Evolutionary conservation across 2,888 invertebrate species (phyloP), one percentile per base, ranked within the genome.

Genomic region (Rotaria socialis): DNA sequence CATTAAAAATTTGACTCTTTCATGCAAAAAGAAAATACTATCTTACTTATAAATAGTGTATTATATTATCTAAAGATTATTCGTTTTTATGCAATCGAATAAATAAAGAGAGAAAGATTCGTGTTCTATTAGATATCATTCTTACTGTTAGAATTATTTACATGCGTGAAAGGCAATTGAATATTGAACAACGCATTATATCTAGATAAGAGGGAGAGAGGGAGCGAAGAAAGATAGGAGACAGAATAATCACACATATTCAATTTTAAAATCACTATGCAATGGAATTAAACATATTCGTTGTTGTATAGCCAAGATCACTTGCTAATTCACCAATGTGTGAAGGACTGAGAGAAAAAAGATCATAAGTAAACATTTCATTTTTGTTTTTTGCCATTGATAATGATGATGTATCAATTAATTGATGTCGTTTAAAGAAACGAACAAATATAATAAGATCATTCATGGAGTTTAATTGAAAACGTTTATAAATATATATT

Each of bases 301-400:
- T 67, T 56, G 22, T 67, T 67, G 67, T 19, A 80, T 80, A 80
- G 47, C 80, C 80, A 47, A 80, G 47, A 80, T 80, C 80, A 47
- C 47, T 47, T 41, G 80, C 80, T 80, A 80, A 80, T 80, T 80
- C 47, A 14, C 47, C n/a, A 14, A 80, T 80, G 24, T 47, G 47
- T 80, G 47, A 43, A n/a, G 80, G 80, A 80, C 47, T 80, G 19
- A 80, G 47, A n/a, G 43, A 47, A n/a, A 80, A 80, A 22, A 80
- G 47, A 47, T 80, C 80, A 43, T 80, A 80, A 10, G 80, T 80
- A 47, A 80, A 80, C 47, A 47, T 80, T 47, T 80, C 80, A n/a
- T 80, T 22, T 24, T 22, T 8, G 24, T 8, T 11, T 24, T 80
- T 80, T 19, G 27, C 19, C 67, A 41, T 35, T 67, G 67, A 67